phyloP scores from a whole-genome alignment of 1,140 invertebrate genomes.

The Drosophila miranda region DNA sequence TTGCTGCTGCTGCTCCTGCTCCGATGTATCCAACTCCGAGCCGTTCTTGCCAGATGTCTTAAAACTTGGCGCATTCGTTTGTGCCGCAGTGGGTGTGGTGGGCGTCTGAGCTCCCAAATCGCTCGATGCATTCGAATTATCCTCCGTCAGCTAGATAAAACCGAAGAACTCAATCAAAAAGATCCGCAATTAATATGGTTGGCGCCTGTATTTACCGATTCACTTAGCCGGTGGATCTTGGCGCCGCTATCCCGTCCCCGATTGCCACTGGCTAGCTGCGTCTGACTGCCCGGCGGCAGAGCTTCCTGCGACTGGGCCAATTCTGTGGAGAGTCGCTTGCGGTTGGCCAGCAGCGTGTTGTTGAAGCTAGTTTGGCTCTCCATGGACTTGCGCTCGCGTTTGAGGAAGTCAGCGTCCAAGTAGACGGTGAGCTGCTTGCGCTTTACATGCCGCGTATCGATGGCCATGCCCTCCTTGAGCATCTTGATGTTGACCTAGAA shows the following conservation, averaged over 20 bases:
- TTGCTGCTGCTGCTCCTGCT: slow-evolving; percentile 31
- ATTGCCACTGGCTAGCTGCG: slow-evolving; percentile 22
- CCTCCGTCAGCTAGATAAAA: slow-evolving; percentile 59
- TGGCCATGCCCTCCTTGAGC: slow-evolving; percentile 94
- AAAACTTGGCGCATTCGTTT: slow-evolving; percentile 71
- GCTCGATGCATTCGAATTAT: slow-evolving; percentile 79
- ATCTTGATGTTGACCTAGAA: slow-evolving; percentile 90
- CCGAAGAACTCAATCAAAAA: not conserved
- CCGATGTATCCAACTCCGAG: slow-evolving; percentile 44
- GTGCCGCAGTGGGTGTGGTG: slow-evolving; percentile 69
- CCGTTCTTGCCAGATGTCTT: slow-evolving; percentile 58
- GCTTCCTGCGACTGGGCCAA: slow-evolving; percentile 65
- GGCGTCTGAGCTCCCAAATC: slow-evolving; percentile 60
- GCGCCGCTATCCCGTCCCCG: slow-evolving; percentile 50
- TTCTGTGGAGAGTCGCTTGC: slow-evolving; percentile 76
- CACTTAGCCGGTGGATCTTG: slow-evolving; percentile 70
- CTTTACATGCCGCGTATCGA: slow-evolving; percentile 90
- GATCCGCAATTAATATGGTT: not conserved
- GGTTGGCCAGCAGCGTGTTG: slow-evolving; percentile 70
- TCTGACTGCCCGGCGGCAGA: slow-evolving; percentile 23
- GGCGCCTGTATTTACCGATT: slow-evolving; percentile 60
- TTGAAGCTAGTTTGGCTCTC: slow-evolving; percentile 76
- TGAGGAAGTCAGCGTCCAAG: slow-evolving; percentile 87
- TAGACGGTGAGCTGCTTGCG: slow-evolving; percentile 90
- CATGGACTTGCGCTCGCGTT: slow-evolving; percentile 86